Percentiles rank a stretch among this genome's conserved stretches.
Evolutionary conservation across 2,888 invertebrate genomes (phyloP).

Genomic region (Pemphredon lugubris): DNA sequence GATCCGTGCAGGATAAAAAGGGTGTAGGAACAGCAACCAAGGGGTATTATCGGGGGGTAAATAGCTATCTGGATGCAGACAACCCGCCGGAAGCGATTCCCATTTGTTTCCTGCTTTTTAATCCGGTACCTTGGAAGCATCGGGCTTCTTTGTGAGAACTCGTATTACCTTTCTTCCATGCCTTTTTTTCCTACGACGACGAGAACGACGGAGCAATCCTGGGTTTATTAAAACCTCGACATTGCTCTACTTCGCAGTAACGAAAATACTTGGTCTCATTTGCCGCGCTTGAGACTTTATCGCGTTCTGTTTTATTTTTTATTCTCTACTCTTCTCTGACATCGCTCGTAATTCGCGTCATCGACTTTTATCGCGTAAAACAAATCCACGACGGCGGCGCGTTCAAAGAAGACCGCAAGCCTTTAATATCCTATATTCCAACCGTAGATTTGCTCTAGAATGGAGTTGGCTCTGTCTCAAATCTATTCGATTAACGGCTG

Average conservation of each 20-base stretch:
- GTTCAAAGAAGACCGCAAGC: neutral
- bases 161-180: constrained; percentile 13
- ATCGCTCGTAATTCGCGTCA: too few species aligned
- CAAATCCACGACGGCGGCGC: neutral
- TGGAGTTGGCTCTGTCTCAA: neutral
- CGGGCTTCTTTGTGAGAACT: constrained; percentile 45
- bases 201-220: constrained; percentile 5
- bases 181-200: neutral
- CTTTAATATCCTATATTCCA: constrained; percentile 2
- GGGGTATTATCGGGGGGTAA: constrained; percentile 62
- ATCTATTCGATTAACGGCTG: too few species aligned
- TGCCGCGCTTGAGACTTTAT: neutral
- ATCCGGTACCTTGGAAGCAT: constrained; percentile 58
- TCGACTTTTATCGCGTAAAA: too few species aligned
- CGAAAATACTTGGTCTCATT: constrained; percentile 22
- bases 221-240: constrained; percentile 53
- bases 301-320: too few species aligned
- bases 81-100: constrained; percentile 70
- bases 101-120: constrained; percentile 72
- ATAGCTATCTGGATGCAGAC: constrained; percentile 68
- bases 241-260: constrained; percentile 30
- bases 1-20: neutral
- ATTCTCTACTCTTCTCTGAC: too few species aligned
- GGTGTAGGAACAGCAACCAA: constrained; percentile 19
- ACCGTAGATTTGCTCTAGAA: neutral